Conservation (phyloP, 53 echinoderm and acorn worm species). For the Holothuria leucospilota region DNA sequence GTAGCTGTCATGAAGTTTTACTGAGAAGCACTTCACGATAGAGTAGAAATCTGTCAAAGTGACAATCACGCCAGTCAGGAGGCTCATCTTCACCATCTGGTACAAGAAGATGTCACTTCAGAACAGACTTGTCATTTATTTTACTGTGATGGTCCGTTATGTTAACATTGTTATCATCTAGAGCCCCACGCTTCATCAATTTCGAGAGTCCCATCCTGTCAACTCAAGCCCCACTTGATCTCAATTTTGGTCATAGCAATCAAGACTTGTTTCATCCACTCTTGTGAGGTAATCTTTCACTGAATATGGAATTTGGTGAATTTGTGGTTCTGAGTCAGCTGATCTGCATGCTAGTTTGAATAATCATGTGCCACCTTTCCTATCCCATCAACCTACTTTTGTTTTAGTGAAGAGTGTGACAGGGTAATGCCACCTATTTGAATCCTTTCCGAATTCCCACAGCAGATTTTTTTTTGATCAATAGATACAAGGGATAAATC, state of each 20-base stretch:
- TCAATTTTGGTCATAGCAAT: slow-evolving; percentile 37
- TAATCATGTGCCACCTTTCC: slow-evolving; percentile 23
- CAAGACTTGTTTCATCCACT: slow-evolving; percentile 16
- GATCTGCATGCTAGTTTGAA: slow-evolving; percentile 24
- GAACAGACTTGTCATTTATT: background rate
- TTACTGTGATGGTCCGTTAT: background rate
- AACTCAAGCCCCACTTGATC: slow-evolving; percentile 40
- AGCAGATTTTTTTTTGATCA: no score
- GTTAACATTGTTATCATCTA: slow-evolving; percentile 25
- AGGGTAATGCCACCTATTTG: background rate
- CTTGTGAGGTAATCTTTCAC: slow-evolving; percentile 43
- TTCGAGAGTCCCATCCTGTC: slow-evolving; percentile 39
- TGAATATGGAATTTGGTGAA: slow-evolving; percentile 28
- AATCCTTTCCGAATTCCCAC: no score
- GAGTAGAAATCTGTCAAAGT: background rate
- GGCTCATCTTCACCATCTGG: slow-evolving; percentile 1
- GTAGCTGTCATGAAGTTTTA: slow-evolving; percentile 12
- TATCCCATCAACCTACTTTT: slow-evolving; percentile 30
- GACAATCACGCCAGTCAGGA: slow-evolving; percentile 9
- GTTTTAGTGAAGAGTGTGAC: slow-evolving; percentile 15
- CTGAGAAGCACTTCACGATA: background rate
- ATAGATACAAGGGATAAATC: no score
- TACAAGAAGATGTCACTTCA: slow-evolving; percentile 13
- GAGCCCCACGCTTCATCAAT: slow-evolving; percentile 27
- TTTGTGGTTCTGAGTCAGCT: slow-evolving; percentile 28